Evolutionary conservation across 2,888 invertebrate species (phyloP), one percentile per base, ranked within the genome.

Genomic region (Eupeodes latifasciatus): DNA sequence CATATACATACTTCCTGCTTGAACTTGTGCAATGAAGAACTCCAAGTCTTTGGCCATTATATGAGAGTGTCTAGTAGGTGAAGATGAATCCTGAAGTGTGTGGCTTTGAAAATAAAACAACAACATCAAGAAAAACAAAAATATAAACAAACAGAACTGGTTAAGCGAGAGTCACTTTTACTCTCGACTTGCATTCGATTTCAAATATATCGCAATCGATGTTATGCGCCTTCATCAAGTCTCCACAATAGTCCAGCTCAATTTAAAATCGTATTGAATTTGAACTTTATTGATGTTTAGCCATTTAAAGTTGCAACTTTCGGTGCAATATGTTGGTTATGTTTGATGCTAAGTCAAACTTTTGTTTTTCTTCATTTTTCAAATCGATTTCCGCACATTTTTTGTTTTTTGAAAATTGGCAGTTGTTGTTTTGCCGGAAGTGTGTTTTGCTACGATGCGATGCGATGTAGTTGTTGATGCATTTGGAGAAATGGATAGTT

Each of bases 231-330:
- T 47, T 57, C 69, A 44, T 57, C 27, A 59, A 47, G 72, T 16
- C 27, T 59, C 27, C 40, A 40, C 40, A 71, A 55, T 71, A 55
- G 72, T 9, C 19, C 27, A 27, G 40, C 40, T 40, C 11, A 57
- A 47, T 59, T 27, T n/a, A 57, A 51, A 55, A 75, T 79, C 34
- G 69, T 64, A 71, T 66, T 80, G 78, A 51, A 72, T 66, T 76
- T 12, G 53, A 59, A 57, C 75, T 79, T 71, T 72, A 71, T 82
- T 86, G 69, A 82, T 86, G 75, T 79, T 75, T 79, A 57, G 72
- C 66, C 36, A 81, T 77, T 85, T 77, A 47, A 27, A 19, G 53
- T 72, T 85, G 40, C 40, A 66, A 72, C 27, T 59, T n/a, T 71
- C 49, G 75, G 75, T 75, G 75, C 76, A 77, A 14, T 78, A 14